phyloP scores from a whole-genome alignment of 23 tunicate genomes.

The Halocynthia aurantium region DNA sequence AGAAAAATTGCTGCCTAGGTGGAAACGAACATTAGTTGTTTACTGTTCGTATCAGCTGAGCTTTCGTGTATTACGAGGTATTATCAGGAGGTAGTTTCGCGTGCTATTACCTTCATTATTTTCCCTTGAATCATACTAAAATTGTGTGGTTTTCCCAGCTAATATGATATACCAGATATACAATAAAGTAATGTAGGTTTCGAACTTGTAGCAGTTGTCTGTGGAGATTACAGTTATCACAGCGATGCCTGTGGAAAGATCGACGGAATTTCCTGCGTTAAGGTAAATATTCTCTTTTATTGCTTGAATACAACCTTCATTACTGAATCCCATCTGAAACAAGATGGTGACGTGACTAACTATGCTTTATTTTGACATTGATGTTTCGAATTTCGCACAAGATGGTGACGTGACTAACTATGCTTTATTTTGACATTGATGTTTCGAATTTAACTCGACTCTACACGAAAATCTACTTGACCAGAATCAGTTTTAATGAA shows the following conservation, averaged over 20 bases:
- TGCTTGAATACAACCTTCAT: conserved; percentile 20
- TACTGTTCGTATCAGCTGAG: too few relatives aligned
- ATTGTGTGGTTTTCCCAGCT: background rate
- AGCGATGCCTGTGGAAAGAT: conserved; percentile 18
- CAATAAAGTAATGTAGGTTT: background rate
- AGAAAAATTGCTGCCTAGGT: too few relatives aligned
- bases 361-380: background rate
- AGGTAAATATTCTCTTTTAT: conserved; percentile 15
- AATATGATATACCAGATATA: background rate
- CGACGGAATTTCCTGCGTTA: conserved; percentile 32
- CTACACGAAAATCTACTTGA: too few relatives aligned
- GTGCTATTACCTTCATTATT: too few relatives aligned
- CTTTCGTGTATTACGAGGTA: too few relatives aligned
- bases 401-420: background rate
- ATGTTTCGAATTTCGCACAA: too few relatives aligned
- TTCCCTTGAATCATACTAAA: background rate
- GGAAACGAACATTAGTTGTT: too few relatives aligned
- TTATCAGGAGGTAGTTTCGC: too few relatives aligned
- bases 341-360: background rate
- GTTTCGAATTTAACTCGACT: too few relatives aligned
- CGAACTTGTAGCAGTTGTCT: conserved; percentile 34
- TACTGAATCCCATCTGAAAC: conserved; percentile 29
- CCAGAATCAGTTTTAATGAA: too few relatives aligned
- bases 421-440: background rate
- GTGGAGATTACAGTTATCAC: background rate